A percentile compares a stretch with the other conserved stretches of the same genome.
Conservation (phyloP, 2,113 vertebrate species). For the Ondatra zibethicus region DNA sequence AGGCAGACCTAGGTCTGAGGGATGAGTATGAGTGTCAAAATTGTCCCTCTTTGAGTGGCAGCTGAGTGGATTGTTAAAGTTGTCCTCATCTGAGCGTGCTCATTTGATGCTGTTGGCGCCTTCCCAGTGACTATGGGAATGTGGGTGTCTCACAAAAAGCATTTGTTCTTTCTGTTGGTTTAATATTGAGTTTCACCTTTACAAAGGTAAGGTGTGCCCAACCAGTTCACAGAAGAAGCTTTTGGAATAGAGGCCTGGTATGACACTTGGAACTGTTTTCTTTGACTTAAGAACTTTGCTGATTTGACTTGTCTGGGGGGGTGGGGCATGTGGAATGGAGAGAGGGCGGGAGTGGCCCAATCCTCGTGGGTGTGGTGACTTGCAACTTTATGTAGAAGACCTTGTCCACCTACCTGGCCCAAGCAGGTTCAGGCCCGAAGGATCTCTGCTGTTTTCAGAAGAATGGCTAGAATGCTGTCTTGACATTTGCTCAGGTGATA, state of each 20-base stretch:
- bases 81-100: neutral
- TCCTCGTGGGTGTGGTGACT: neutral
- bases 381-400: neutral
- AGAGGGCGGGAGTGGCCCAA: neutral
- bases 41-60: neutral
- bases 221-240: neutral
- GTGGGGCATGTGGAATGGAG: neutral
- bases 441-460: slow-evolving; percentile 4
- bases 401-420: neutral
- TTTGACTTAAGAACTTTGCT: neutral
- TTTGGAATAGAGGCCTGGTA: neutral
- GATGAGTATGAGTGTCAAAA: neutral
- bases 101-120: neutral
- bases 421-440: neutral
- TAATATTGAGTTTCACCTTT: neutral
- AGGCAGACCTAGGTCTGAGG: neutral
- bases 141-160: neutral
- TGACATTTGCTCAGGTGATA: slow-evolving; percentile 10
- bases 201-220: neutral
- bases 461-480: neutral
- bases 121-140: neutral
- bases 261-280: neutral
- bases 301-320: slow-evolving; percentile 6
- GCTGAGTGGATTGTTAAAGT: neutral
- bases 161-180: neutral